Percentiles rank a stretch among this genome's conserved stretches.
These are phyloP conservation scores for Lepidurus couesii DNA, from an alignment of 1,140 invertebrate genomes.

Conservation along the genomic window DNA sequence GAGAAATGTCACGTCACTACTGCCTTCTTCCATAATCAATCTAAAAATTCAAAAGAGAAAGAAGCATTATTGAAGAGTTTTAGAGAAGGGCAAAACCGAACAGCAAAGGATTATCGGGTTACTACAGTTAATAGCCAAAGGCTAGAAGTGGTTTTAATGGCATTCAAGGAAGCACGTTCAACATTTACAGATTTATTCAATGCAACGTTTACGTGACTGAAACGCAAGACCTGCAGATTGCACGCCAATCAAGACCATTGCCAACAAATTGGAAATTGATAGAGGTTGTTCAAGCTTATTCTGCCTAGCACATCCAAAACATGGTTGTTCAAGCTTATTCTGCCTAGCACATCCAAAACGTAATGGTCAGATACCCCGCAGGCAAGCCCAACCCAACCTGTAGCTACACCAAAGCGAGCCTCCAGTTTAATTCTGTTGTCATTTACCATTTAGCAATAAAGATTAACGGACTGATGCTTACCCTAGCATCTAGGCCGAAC, in stretches of 20 bases:
- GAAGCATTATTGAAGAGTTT: not conserved
- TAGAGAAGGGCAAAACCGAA: too few species aligned
- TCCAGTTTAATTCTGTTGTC: not conserved
- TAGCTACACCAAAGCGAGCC: not conserved
- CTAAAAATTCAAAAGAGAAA: not conserved
- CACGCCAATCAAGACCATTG: too few species aligned
- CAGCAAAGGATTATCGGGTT: too few species aligned
- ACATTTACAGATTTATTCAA: too few species aligned
- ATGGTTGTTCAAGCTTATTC: too few species aligned
- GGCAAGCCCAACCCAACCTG: conserved; percentile 17
- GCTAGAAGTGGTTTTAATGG: too few species aligned
- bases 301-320: not conserved
- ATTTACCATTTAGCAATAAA: not conserved
- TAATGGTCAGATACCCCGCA: not conserved
- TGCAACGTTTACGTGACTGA: too few species aligned
- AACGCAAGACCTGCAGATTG: too few species aligned
- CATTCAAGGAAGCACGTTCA: too few species aligned
- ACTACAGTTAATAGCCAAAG: too few species aligned
- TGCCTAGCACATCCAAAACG: not conserved
- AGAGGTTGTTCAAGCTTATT: too few species aligned
- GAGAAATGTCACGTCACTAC: conserved; percentile 72
- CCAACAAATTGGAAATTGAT: too few species aligned
- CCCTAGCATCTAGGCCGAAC: conserved; percentile 13
- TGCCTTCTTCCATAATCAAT: conserved; percentile 33
- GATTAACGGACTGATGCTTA: not conserved